Conservation (phyloP, 2,113 vertebrate genomes). For the Bubo scandiacus region DNA sequence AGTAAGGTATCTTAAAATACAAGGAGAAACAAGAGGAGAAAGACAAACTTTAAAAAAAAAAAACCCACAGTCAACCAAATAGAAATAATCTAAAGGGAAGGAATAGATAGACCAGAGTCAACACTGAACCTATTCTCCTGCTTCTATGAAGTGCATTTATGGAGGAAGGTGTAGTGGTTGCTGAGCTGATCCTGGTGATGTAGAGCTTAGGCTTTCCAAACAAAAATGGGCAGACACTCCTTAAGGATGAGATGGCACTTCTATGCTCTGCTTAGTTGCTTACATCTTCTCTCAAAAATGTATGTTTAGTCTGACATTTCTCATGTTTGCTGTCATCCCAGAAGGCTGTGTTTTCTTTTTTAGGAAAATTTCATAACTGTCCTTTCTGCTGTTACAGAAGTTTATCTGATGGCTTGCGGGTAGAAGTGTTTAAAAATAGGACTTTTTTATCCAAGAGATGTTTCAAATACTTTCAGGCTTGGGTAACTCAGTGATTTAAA, state of each 20-base stretch:
- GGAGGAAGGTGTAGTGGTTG: neutral
- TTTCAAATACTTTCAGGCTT: conserved; percentile 20
- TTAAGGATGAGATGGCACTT: conserved; percentile 15
- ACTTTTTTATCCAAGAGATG: neutral
- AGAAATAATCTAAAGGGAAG: neutral
- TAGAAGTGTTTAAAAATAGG: conserved; percentile 41
- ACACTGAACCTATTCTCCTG: neutral
- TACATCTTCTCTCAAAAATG: conserved; percentile 51
- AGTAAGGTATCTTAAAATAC: neutral
- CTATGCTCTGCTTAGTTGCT: neutral
- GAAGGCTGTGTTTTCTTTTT: conserved; percentile 27
- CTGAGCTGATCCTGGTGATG: neutral
- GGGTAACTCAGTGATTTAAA: neutral
- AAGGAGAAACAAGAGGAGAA: neutral
- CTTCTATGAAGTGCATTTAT: neutral
- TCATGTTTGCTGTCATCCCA: conserved; percentile 32
- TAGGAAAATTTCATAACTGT: conserved; percentile 21
- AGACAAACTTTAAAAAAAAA: neutral
- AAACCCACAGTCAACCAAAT: neutral
- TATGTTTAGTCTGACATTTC: conserved; percentile 63
- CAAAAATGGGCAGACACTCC: neutral
- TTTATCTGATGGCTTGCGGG: conserved; percentile 6
- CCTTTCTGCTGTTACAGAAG: neutral
- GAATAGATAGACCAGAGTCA: neutral
- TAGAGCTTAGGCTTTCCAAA: neutral